phyloP scores from a whole-genome alignment of 2,888 invertebrate species.

The Heliothis peltigera region DNA sequence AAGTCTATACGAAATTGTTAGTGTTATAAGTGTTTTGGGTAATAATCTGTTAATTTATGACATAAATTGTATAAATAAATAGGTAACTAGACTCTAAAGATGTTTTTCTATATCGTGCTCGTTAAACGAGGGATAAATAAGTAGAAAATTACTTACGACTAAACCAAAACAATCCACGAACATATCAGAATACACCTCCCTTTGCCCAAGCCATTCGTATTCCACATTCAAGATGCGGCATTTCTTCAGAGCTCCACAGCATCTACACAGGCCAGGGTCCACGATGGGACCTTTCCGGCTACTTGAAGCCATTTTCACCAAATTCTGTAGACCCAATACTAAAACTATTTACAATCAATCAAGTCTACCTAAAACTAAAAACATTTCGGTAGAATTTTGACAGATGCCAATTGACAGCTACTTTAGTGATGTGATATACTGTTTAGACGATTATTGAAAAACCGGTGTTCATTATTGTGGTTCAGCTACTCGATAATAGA shows the following conservation, averaged over 20 bases:
- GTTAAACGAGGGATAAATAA: too few species aligned
- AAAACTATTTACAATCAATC: constrained; percentile 48
- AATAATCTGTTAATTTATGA: too few species aligned
- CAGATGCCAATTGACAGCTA: constrained; percentile 15
- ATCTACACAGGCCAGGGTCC: constrained; percentile 79
- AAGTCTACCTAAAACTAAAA: background rate
- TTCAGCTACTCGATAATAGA: constrained; percentile 23
- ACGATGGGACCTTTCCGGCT: constrained; percentile 77
- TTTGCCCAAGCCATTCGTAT: constrained; percentile 78
- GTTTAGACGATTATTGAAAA: background rate
- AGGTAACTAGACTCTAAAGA: background rate
- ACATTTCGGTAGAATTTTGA: constrained; percentile 25
- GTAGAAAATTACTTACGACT: constrained; percentile 69
- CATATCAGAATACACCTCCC: constrained; percentile 82
- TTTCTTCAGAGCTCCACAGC: constrained; percentile 80
- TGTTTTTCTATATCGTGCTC: too few species aligned
- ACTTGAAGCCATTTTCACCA: constrained; percentile 58
- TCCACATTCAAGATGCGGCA: constrained; percentile 80
- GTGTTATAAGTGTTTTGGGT: too few species aligned
- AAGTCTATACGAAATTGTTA: too few species aligned
- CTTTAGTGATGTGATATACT: constrained; percentile 14
- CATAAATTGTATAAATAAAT: too few species aligned
- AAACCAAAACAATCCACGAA: constrained; percentile 83
- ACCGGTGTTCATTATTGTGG: background rate
- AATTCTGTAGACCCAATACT: background rate